Evolutionary conservation across 2,113 vertebrate genomes (phyloP).

Genomic region (Pluvianellus socialis): DNA sequence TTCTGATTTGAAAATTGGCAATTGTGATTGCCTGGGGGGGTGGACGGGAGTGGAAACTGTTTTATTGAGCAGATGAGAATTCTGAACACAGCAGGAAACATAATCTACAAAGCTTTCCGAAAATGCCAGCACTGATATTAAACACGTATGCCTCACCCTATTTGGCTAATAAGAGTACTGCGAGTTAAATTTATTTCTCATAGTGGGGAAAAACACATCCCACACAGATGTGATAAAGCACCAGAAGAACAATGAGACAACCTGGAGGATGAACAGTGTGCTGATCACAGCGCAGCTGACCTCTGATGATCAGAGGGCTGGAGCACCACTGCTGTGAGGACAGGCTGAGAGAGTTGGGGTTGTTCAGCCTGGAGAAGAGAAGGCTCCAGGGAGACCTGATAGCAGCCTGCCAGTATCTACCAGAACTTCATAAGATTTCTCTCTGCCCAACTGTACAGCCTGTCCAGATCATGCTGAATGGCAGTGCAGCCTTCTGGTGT

Average conservation of each 20-base stretch:
- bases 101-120: background rate
- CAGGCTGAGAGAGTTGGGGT: no score
- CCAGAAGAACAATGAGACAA: background rate
- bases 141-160: constrained; percentile 12
- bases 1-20: constrained; percentile 11
- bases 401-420: no score
- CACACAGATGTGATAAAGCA: background rate
- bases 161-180: constrained; percentile 2
- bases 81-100: constrained; percentile 27
- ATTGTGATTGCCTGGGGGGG: background rate
- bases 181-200: constrained; percentile 12
- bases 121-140: constrained; percentile 22
- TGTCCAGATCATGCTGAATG: no score
- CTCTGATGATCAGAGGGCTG: background rate
- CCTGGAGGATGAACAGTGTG: background rate
- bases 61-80: background rate
- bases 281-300: background rate
- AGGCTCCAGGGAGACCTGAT: no score
- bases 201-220: background rate
- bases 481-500: no score
- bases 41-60: background rate
- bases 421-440: no score
- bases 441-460: no score
- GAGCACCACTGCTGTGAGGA: no score
- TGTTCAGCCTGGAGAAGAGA: no score